phyloP scores from a whole-genome alignment of 2,888 invertebrate genomes.

The Drosophila heteroneura region DNA sequence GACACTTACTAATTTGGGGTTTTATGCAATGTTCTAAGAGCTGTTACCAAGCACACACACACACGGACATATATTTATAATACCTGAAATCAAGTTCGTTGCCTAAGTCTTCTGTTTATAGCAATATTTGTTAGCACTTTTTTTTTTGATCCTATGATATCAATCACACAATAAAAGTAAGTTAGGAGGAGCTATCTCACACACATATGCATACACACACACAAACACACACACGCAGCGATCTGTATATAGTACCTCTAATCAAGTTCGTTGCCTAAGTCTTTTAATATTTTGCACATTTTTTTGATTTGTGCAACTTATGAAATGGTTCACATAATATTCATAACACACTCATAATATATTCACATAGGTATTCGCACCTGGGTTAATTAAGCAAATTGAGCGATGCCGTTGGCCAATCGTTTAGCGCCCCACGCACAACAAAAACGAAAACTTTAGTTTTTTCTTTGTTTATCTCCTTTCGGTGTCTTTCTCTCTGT shows the following conservation, averaged over 20 bases:
- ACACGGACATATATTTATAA: neutral
- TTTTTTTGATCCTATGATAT: neutral
- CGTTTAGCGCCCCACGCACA: constrained; percentile 60
- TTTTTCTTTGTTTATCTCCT: constrained; percentile 5
- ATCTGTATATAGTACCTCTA: constrained; percentile 21
- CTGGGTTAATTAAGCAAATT: constrained; percentile 71
- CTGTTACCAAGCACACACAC: neutral
- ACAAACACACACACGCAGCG: neutral
- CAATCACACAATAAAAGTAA: neutral
- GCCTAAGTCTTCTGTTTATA: constrained; percentile 1
- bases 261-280: constrained; percentile 64
- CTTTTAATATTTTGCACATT: constrained; percentile 37
- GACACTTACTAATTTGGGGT: neutral
- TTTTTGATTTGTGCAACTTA: constrained; percentile 21
- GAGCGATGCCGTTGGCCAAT: constrained; percentile 53
- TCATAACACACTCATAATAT: constrained; percentile 26
- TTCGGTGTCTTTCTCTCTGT: neutral
- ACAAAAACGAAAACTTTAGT: constrained; percentile 12
- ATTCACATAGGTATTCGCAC: constrained; percentile 59
- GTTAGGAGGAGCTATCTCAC: constrained; percentile 3
- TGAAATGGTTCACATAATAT: constrained; percentile 38
- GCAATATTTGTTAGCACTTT: neutral
- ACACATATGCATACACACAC: constrained; percentile 3
- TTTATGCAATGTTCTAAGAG: neutral
- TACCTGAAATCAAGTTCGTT: constrained; percentile 9